Evolutionary conservation across 2,113 vertebrate species (phyloP), one percentile per base, ranked within the genome.

Genomic region (Thoracochromis brauschi): DNA sequence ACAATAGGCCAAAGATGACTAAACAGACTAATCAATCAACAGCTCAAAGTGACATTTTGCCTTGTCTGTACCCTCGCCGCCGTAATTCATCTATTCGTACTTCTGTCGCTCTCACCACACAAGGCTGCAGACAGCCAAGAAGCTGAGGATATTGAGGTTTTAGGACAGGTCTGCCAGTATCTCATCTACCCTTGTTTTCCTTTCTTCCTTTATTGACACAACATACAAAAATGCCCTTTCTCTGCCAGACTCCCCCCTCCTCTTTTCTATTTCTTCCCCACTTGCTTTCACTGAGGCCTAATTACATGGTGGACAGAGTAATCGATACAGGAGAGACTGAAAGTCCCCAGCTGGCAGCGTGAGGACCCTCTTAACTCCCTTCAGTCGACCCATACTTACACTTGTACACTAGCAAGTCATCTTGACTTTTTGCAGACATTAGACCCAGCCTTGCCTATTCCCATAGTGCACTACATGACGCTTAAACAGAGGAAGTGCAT

Each of bases 271-370:
- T 88, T 91, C 73, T 93, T 57, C 80, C 84, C 58, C 85, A 58
- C 91, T 94, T 85, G 82, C 93, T 94, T 94, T 95, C 89, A 93
- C 89, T 40, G 68, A 92, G 90, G 94, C 90, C 93, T 96, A 96
- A 96, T 96, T 96, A 96, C 93, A 91, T 65, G 71, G 87, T 85
- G 94, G 96, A 95, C 94, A 95, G 91, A 90, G 82, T 90, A 95
- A 96, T 96, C 95, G 73, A 96, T 96, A 95, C 87, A 87, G 91
- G 78, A 92, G 91, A 93, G 93, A 95, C 88, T 93, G 87, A 94
- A 95, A 93, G 93, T 94, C 92, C 94, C 91, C 82, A 93, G 91
- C 91, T 93, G 94, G 89, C 91, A 82, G 90, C 65, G 29, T 42
- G 92, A 92, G 89, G 88, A 92, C 93, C 94, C 84, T 92, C 89